Conservation (phyloP, 2,797 vertebrate species). For the Sebastes taczanowskii region DNA sequence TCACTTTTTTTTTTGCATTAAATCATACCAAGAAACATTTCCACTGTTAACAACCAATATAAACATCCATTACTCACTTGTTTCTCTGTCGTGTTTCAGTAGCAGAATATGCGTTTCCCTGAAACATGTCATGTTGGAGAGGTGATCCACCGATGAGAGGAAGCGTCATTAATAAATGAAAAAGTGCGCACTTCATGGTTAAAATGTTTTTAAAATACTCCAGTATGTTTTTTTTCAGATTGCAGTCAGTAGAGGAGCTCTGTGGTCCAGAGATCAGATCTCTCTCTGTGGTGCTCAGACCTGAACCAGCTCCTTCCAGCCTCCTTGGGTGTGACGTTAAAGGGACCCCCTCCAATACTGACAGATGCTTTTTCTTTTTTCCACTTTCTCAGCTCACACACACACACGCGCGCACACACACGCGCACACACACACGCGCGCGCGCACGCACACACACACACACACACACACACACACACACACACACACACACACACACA, state of each 20-base stretch:
- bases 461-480: neutral
- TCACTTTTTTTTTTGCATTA: too few relatives aligned
- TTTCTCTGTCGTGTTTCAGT: slow-evolving; percentile 73
- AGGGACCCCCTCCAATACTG: slow-evolving; percentile 41
- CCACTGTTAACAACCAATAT: too few relatives aligned
- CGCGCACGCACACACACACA: too few relatives aligned
- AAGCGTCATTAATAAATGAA: slow-evolving; percentile 53
- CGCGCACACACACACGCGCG: neutral
- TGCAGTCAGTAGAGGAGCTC: neutral
- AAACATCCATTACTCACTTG: slow-evolving; percentile 73
- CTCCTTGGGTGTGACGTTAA: slow-evolving; percentile 62
- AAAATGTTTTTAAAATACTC: neutral
- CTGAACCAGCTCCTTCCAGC: slow-evolving; percentile 27
- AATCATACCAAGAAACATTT: too few relatives aligned
- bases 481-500: neutral
- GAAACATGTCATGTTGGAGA: slow-evolving; percentile 74
- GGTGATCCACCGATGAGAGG: slow-evolving; percentile 71
- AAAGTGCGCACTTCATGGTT: slow-evolving; percentile 62
- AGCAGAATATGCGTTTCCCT: slow-evolving; percentile 69
- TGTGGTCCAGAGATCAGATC: neutral
- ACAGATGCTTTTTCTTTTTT: slow-evolving; percentile 20
- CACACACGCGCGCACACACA: neutral
- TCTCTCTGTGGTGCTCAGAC: slow-evolving; percentile 6
- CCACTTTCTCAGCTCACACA: neutral
- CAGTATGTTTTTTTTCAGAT: slow-evolving; percentile 15